Conservation (phyloP, 2,797 vertebrate species). For the Loris lydekkerianus region DNA sequence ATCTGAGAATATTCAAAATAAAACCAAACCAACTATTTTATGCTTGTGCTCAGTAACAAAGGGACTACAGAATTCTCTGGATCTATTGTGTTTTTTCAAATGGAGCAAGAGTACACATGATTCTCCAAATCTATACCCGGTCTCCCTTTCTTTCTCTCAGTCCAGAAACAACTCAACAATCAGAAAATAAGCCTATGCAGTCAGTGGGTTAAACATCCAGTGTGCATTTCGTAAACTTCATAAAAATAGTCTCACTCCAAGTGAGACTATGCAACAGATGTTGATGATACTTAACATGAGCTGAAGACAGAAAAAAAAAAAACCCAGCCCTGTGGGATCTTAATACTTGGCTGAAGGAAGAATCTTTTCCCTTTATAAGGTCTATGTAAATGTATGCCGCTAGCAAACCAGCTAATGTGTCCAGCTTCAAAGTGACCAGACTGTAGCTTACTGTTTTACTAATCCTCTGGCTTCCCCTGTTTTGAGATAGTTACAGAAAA, state of each 20-base stretch:
- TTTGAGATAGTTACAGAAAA: conserved; percentile 59
- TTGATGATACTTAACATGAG: conserved; percentile 57
- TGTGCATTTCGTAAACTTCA: not conserved
- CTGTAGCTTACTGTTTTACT: conserved; percentile 3
- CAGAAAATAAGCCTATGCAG: not conserved
- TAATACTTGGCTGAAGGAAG: conserved; percentile 48
- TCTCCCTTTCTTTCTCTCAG: not conserved
- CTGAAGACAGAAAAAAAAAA: conserved; percentile 23
- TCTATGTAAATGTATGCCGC: conserved; percentile 28
- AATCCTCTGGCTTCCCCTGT: conserved; percentile 67
- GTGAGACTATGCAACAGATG: conserved; percentile 33
- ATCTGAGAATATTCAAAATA: not conserved
- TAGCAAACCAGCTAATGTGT: conserved; percentile 56
- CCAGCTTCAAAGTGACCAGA: conserved; percentile 70
- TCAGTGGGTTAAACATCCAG: not conserved
- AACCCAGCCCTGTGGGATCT: not conserved
- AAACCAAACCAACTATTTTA: not conserved
- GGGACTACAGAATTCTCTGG: not conserved
- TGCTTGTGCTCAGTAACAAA: conserved; percentile 35
- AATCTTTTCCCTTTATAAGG: conserved; percentile 15
- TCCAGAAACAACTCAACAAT: conserved; percentile 16
- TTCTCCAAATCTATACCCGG: not conserved
- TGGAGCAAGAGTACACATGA: not conserved
- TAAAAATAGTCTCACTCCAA: conserved; percentile 49
- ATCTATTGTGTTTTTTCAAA: conserved; percentile 29